phyloP scores from a whole-genome alignment of 92 coral and sea anemone genomes.

The Plumapathes pennacea region DNA sequence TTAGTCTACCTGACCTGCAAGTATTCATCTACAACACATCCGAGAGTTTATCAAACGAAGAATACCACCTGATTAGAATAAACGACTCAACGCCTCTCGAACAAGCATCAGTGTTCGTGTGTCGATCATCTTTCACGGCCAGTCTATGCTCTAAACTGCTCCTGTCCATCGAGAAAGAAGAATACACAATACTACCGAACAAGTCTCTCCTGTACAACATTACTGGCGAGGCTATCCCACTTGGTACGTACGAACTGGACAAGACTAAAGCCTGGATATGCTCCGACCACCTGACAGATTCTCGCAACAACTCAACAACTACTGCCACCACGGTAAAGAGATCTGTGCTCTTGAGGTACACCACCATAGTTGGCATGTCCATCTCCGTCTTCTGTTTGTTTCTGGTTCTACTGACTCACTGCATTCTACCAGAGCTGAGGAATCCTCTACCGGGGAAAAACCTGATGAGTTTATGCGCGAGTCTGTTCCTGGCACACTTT shows the following conservation, averaged over 20 bases:
- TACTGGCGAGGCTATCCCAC: constrained; percentile 51
- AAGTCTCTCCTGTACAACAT: constrained; percentile 56
- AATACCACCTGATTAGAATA: constrained; percentile 28
- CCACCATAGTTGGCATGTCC: constrained; percentile 65
- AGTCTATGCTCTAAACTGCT: constrained; percentile 49
- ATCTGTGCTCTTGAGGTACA: constrained; percentile 26
- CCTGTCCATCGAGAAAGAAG: constrained; percentile 33
- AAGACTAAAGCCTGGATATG: constrained; percentile 53
- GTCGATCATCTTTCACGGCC: constrained; percentile 54
- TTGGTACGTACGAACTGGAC: constrained; percentile 60
- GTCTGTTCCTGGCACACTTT: constrained; percentile 82
- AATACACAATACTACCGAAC: constrained; percentile 54
- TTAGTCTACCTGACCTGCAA: constrained; percentile 7
- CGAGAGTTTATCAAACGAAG: constrained; percentile 14
- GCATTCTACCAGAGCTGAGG: constrained; percentile 69
- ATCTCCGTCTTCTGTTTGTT: constrained; percentile 58
- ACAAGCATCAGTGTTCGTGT: constrained; percentile 21
- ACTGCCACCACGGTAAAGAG: not conserved
- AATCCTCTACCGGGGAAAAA: constrained; percentile 93
- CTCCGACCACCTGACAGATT: constrained; percentile 49
- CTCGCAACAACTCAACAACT: not conserved
- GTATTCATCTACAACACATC: constrained; percentile 10
- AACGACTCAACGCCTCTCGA: not conserved
- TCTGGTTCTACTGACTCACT: constrained; percentile 64
- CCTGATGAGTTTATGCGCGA: constrained; percentile 74